Conservation (phyloP, 1,140 invertebrate species). For the Kradibia gibbosae region DNA sequence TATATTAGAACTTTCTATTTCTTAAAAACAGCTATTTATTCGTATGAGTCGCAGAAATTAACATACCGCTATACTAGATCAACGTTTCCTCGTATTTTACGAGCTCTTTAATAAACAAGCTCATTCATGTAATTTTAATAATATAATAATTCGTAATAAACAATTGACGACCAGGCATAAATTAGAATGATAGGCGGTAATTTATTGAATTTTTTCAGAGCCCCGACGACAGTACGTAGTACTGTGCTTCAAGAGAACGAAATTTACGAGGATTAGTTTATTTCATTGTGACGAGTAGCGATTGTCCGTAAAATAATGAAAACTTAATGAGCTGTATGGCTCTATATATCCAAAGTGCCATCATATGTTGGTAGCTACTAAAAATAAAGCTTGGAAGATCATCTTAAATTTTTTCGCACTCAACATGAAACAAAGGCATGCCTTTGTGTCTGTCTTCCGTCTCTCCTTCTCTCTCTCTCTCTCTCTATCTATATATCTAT, state of each 20-base stretch:
- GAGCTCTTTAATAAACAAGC: not conserved
- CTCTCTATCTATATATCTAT: no score
- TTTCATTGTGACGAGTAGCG: not conserved
- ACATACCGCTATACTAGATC: not conserved
- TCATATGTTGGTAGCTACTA: not conserved
- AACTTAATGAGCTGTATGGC: slow-evolving; percentile 23
- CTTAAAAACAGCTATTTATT: not conserved
- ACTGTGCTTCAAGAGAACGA: not conserved
- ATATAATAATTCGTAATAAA: slow-evolving; percentile 37
- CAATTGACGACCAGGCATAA: slow-evolving; percentile 8
- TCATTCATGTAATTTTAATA: not conserved
- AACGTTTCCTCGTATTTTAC: not conserved
- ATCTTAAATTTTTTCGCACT: slow-evolving; percentile 19
- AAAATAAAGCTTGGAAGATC: not conserved
- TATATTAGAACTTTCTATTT: not conserved
- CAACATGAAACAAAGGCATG: not conserved
- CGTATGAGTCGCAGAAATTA: not conserved
- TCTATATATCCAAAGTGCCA: not conserved
- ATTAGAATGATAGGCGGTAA: not conserved
- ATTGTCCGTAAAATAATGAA: slow-evolving; percentile 31
- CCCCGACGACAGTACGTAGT: not conserved
- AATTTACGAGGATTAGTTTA: slow-evolving; percentile 23
- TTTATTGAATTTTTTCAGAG: slow-evolving; percentile 22
- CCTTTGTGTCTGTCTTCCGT: not conserved
- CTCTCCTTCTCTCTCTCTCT: not conserved